A percentile compares a stretch with the other conserved stretches of the same genome.
Evolutionary conservation across 2,888 invertebrate species (phyloP).

Genomic region (Deilephila elpenor): DNA sequence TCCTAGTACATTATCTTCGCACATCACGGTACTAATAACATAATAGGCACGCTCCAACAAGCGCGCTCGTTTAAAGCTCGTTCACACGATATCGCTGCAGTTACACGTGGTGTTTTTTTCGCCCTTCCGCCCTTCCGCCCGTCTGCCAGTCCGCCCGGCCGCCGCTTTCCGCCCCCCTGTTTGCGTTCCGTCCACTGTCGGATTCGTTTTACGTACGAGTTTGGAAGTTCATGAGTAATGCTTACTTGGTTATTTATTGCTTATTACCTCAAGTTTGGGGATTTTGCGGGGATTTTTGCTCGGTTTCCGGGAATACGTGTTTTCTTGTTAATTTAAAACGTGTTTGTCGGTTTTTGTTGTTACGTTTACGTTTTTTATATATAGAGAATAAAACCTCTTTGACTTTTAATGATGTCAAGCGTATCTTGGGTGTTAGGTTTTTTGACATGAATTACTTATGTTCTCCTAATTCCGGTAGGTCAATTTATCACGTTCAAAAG

Average conservation of each 20-base stretch:
- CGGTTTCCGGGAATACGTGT: slow-evolving; percentile 16
- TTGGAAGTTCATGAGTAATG: slow-evolving; percentile 28
- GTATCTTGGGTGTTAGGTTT: neutral
- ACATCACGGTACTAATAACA: slow-evolving; percentile 36
- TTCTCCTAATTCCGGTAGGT: no score
- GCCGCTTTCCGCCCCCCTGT: slow-evolving; percentile 19
- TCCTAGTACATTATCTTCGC: slow-evolving; percentile 30
- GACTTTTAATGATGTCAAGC: neutral
- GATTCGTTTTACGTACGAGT: slow-evolving; percentile 24
- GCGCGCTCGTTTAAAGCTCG: slow-evolving; percentile 59
- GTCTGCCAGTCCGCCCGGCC: slow-evolving; percentile 6
- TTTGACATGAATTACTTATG: no score
- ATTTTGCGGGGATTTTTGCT: slow-evolving; percentile 22
- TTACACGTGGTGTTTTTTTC: slow-evolving; percentile 44
- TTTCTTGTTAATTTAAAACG: slow-evolving; percentile 10
- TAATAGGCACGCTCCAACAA: slow-evolving; percentile 44
- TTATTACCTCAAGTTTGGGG: slow-evolving; percentile 24
- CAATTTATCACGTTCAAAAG: no score
- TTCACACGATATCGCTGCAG: slow-evolving; percentile 60
- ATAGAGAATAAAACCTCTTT: neutral
- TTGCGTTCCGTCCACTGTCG: slow-evolving; percentile 22
- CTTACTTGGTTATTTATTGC: slow-evolving; percentile 27
- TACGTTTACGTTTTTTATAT: neutral
- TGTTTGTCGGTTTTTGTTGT: neutral
- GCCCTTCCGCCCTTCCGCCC: slow-evolving; percentile 33